Percentiles rank a stretch among this genome's conserved stretches.
Evolutionary conservation across 1,140 invertebrate genomes (phyloP).

Genomic region (Aphidius gifuensis): DNA sequence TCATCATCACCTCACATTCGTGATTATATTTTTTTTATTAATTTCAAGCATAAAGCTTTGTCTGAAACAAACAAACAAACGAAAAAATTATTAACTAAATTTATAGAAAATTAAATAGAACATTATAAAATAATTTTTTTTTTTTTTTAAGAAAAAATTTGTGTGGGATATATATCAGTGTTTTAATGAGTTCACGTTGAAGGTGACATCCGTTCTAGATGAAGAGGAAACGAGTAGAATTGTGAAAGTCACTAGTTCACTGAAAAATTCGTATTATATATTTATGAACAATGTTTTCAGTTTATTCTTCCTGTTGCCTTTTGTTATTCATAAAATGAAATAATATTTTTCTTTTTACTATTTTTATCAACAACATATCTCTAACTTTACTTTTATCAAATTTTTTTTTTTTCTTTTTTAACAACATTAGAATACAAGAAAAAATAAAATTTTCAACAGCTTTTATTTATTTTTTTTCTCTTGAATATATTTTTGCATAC

Average conservation of each 20-base stretch:
- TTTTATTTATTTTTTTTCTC: too few relatives aligned
- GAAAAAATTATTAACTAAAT: too few relatives aligned
- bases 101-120: too few relatives aligned
- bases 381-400: neutral
- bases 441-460: too few relatives aligned
- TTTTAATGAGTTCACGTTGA: slow-evolving; percentile 31
- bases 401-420: slow-evolving; percentile 2
- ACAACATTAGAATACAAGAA: too few relatives aligned
- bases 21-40: slow-evolving; percentile 1
- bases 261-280: neutral
- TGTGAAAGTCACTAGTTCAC: slow-evolving; percentile 2
- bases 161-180: neutral
- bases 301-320: neutral
- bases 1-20: slow-evolving; percentile 43
- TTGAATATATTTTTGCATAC: too few relatives aligned
- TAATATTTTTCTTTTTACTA: neutral
- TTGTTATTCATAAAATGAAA: slow-evolving; percentile 1
- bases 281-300: neutral
- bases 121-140: too few relatives aligned
- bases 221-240: slow-evolving; percentile 16
- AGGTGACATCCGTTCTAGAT: slow-evolving; percentile 29
- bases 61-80: too few relatives aligned
- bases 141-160: neutral
- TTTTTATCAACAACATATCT: neutral
- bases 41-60: slow-evolving; percentile 4